Percentiles rank a stretch among this genome's conserved stretches.
These are phyloP conservation scores for Lerista edwardsae DNA, from an alignment of 2,797 vertebrate genomes.

Conservation along the genomic window DNA sequence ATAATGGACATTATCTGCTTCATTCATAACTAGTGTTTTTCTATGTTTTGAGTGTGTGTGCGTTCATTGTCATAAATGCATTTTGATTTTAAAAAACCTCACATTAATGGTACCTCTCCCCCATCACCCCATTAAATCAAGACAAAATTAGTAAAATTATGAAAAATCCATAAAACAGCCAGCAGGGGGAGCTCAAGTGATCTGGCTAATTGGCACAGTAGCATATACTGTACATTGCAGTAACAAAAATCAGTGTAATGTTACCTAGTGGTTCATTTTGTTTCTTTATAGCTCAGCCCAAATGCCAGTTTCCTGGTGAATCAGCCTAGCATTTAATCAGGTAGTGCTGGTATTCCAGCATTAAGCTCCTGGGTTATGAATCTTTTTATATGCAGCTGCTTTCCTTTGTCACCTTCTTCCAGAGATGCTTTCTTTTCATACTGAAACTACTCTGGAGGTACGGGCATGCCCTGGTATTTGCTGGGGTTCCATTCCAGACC, in stretches of 20 bases:
- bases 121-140: too few species aligned
- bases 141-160: background rate
- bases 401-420: background rate
- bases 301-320: background rate
- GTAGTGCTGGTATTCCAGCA: constrained; percentile 33
- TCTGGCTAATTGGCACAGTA: accelerated
- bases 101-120: too few species aligned
- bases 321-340: constrained; percentile 17
- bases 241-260: background rate
- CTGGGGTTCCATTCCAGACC: too few species aligned
- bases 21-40: too few species aligned
- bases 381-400: background rate
- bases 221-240: constrained; percentile 13
- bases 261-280: constrained; percentile 7
- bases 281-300: constrained; percentile 30
- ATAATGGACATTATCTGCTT: too few species aligned
- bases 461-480: too few species aligned
- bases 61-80: too few species aligned
- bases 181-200: constrained; percentile 60
- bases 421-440: too few species aligned
- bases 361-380: background rate
- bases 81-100: too few species aligned
- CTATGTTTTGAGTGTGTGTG: too few species aligned
- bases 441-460: too few species aligned
- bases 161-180: constrained; percentile 18